These are phyloP conservation scores for Microcebus lehilahytsara DNA, from an alignment of 2,113 vertebrate genomes.

Conservation along the genomic window DNA sequence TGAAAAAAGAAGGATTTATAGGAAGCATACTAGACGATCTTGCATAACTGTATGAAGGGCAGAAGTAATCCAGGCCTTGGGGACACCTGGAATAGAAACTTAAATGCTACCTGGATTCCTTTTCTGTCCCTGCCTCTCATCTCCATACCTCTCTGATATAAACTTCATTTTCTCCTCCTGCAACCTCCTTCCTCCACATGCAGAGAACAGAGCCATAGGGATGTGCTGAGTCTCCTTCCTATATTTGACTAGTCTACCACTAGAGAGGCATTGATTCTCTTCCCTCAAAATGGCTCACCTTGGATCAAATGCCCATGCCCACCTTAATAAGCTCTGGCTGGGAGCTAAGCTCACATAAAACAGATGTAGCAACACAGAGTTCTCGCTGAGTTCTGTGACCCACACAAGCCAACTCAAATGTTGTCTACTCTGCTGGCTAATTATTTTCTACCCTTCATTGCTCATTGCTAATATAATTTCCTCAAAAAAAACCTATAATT, in stretches of 20 bases:
- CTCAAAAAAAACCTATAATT: conserved; percentile 54
- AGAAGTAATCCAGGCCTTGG: neutral
- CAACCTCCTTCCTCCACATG: neutral
- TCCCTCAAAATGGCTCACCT: neutral
- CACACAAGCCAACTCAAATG: neutral
- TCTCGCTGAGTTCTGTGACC: neutral
- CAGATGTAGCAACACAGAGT: neutral
- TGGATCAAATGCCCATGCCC: neutral
- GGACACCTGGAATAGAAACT: neutral
- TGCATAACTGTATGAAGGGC: neutral
- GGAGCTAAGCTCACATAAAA: neutral
- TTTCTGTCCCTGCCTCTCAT: neutral
- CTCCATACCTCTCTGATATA: neutral
- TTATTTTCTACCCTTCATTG: conserved; percentile 40
- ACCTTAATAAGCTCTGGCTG: neutral
- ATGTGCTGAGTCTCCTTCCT: neutral
- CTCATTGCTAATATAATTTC: conserved; percentile 36
- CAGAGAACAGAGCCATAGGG: neutral
- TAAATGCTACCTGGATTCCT: neutral
- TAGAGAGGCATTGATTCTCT: neutral
- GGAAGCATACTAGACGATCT: neutral
- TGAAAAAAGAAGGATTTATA: neutral
- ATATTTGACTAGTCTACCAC: neutral
- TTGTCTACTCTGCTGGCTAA: neutral
- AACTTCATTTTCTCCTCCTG: neutral